These are phyloP conservation scores for Myopa testacea DNA, from an alignment of 2,888 invertebrate species.

Conservation along the genomic window DNA sequence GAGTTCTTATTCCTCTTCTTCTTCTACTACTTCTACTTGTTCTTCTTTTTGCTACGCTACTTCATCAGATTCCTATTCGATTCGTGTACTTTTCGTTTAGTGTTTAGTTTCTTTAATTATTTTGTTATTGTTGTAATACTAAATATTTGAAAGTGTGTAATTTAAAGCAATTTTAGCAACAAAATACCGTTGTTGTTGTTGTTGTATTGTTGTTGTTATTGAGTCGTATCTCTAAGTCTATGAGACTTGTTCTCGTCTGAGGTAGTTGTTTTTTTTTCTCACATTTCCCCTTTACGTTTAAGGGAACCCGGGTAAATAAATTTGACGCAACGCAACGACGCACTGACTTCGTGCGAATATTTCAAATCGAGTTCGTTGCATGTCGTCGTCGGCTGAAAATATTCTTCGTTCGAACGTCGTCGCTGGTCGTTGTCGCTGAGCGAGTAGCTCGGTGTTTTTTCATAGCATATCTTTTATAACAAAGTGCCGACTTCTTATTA, in stretches of 20 bases:
- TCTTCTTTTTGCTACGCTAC: too few relatives aligned
- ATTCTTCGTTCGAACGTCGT: slow-evolving; percentile 17
- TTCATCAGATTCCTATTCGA: too few relatives aligned
- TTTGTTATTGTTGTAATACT: slow-evolving; percentile 14
- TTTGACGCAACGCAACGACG: too few relatives aligned
- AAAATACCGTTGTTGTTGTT: too few relatives aligned
- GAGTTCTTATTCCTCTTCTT: too few relatives aligned
- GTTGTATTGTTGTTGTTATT: too few relatives aligned
- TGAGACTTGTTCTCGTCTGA: slow-evolving; percentile 15
- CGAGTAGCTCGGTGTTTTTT: not conserved
- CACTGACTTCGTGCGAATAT: too few relatives aligned
- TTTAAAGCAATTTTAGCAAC: too few relatives aligned
- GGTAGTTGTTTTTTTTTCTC: not conserved
- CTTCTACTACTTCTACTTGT: too few relatives aligned
- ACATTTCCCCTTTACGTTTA: too few relatives aligned
- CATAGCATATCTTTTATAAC: not conserved
- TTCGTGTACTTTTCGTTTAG: too few relatives aligned
- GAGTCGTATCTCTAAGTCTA: not conserved
- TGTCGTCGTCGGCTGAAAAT: slow-evolving; percentile 1
- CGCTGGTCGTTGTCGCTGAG: not conserved
- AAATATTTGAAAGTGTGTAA: slow-evolving; percentile 2
- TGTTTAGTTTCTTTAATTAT: not conserved
- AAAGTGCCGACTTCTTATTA: slow-evolving; percentile 4
- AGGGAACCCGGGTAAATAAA: too few relatives aligned
- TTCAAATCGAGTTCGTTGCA: slow-evolving; percentile 34